A percentile compares a stretch with the other conserved stretches of the same genome.
phyloP scores from a whole-genome alignment of 1,140 invertebrate genomes.

The Drosophila leontia region DNA sequence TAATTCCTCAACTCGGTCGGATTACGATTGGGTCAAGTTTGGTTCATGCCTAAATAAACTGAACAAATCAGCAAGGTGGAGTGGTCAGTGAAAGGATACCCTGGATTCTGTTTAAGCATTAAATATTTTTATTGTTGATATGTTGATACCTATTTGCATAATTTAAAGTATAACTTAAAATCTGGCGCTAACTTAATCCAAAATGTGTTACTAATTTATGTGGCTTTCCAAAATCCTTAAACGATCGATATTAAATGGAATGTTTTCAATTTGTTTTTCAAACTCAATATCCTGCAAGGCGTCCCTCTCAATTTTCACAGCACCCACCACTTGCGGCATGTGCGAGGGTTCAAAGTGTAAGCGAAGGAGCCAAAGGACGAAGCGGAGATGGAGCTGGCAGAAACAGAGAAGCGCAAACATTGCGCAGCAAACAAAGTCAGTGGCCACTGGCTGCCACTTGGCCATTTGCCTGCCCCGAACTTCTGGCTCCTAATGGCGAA shows the following conservation, averaged over 20 bases:
- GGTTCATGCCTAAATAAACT: constrained; percentile 28
- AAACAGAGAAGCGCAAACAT: constrained; percentile 53
- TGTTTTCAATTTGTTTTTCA: constrained; percentile 7
- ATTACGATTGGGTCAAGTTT: constrained; percentile 26
- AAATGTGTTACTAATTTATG: neutral
- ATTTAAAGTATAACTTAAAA: neutral
- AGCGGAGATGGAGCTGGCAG: constrained; percentile 2
- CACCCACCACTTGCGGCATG: constrained; percentile 17
- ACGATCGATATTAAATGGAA: neutral
- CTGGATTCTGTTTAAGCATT: neutral
- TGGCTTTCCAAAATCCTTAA: neutral
- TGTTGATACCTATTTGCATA: neutral
- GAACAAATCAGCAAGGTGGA: neutral
- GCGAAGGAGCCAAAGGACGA: constrained; percentile 20
- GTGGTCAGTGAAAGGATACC: neutral
- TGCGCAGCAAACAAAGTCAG: constrained; percentile 67
- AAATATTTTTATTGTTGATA: no score
- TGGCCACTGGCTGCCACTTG: constrained; percentile 50
- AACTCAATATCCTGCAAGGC: constrained; percentile 20
- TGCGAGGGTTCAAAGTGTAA: constrained; percentile 65
- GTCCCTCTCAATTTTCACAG: constrained; percentile 6
- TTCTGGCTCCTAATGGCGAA: constrained; percentile 69
- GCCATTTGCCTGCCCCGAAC: constrained; percentile 58
- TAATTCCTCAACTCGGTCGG: constrained; percentile 28
- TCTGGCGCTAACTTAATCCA: neutral